phyloP scores from a whole-genome alignment of 2,797 vertebrate genomes.

The Masticophis lateralis region DNA sequence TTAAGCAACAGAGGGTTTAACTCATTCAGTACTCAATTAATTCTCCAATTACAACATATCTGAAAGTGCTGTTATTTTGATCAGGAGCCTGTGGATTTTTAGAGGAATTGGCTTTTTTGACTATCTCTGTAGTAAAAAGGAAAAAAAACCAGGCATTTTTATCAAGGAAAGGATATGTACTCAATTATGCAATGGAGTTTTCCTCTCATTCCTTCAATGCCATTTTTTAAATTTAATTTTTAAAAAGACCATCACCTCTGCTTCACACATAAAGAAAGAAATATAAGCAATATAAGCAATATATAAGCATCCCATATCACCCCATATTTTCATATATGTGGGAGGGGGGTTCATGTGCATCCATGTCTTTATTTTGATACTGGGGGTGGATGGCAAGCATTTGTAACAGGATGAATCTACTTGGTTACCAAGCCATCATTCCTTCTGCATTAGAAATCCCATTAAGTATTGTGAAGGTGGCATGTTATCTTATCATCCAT shows the following conservation, averaged over 20 bases:
- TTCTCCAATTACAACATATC: background rate
- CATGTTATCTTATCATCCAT: background rate
- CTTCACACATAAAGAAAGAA: background rate
- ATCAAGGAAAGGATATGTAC: background rate
- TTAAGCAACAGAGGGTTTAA: conserved; percentile 52
- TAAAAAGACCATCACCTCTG: background rate
- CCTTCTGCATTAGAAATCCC: background rate
- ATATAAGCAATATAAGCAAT: background rate
- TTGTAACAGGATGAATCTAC: background rate
- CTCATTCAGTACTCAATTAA: conserved; percentile 55
- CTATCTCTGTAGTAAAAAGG: background rate
- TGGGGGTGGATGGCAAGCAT: background rate
- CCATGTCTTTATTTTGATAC: background rate
- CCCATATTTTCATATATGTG: background rate
- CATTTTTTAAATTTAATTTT: background rate
- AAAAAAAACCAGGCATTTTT: background rate
- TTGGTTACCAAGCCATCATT: background rate
- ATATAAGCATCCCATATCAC: background rate
- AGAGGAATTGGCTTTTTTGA: fast-evolving
- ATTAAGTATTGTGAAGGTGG: background rate
- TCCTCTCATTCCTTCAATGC: background rate
- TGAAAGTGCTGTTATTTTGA: background rate
- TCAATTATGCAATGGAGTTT: background rate
- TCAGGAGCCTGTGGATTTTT: background rate
- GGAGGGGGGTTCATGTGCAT: background rate